phyloP scores from a whole-genome alignment of 2,113 vertebrate species.

The Silurus glanis region DNA sequence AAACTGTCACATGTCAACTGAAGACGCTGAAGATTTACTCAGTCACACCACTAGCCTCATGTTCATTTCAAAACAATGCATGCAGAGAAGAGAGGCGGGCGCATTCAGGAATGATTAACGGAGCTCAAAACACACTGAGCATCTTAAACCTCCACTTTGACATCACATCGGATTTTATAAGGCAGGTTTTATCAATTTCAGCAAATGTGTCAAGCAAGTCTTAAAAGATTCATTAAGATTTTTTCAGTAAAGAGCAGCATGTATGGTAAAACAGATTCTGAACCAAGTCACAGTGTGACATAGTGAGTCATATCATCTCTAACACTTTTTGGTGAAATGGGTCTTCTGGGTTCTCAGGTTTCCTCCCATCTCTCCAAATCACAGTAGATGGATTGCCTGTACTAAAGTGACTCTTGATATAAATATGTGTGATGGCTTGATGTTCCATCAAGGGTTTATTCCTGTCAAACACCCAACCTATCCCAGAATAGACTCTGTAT shows the following conservation, averaged over 20 bases:
- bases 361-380: neutral
- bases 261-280: neutral
- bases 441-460: neutral
- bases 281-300: neutral
- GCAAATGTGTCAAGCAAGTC: conserved; percentile 31
- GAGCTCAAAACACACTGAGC: conserved; percentile 49
- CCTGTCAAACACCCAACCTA: neutral
- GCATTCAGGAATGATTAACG: conserved; percentile 40
- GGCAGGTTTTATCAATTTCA: conserved; percentile 50
- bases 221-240: conserved; percentile 28
- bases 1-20: conserved; percentile 25
- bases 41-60: conserved; percentile 24
- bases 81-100: conserved; percentile 47
- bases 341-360: neutral
- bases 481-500: neutral
- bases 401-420: neutral
- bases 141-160: conserved; percentile 30
- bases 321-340: neutral
- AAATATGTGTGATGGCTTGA: neutral
- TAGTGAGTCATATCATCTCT: neutral
- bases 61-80: conserved; percentile 45
- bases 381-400: neutral
- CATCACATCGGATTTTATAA: conserved; percentile 47
- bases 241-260: conserved; percentile 32
- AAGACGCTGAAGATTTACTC: neutral